Conservation (phyloP, 2,797 vertebrate genomes). For the Cottoperca gobio region DNA sequence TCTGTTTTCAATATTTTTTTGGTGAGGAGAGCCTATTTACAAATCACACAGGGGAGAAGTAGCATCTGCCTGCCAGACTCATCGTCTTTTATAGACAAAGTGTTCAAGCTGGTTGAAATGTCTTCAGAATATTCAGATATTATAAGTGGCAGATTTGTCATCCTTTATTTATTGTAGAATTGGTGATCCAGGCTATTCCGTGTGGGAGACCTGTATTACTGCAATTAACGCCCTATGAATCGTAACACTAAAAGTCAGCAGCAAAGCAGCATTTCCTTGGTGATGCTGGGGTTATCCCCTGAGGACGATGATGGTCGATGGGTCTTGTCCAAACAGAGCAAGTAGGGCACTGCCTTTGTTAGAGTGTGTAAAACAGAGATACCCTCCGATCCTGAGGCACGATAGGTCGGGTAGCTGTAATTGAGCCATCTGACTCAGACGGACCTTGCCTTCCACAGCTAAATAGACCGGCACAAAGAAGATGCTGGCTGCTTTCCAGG, state of each 20-base stretch:
- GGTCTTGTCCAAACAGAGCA: conserved; percentile 57
- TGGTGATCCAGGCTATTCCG: background rate
- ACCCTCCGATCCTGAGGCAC: conserved; percentile 47
- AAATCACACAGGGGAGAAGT: conserved; percentile 10
- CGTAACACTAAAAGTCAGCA: background rate
- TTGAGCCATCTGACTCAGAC: conserved; percentile 69
- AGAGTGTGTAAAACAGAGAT: conserved; percentile 49
- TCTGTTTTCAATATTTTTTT: conserved; percentile 22
- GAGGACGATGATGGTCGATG: conserved; percentile 41
- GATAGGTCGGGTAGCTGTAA: conserved; percentile 54
- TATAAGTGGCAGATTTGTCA: background rate
- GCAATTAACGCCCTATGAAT: background rate
- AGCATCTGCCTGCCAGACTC: conserved; percentile 21
- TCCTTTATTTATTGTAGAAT: background rate
- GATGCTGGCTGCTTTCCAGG: conserved; percentile 69
- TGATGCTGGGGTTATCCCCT: conserved; percentile 39
- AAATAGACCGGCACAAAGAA: conserved; percentile 74
- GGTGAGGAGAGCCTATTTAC: background rate
- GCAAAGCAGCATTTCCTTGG: conserved; percentile 25
- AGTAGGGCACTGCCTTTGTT: conserved; percentile 41
- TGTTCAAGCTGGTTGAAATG: conserved; percentile 5
- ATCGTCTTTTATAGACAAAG: conserved; percentile 8
- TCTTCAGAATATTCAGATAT: background rate
- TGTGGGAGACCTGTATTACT: background rate
- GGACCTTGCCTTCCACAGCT: conserved; percentile 67